Conservation (phyloP, 2,888 invertebrate genomes). For the Lasioglossum figueresi region DNA sequence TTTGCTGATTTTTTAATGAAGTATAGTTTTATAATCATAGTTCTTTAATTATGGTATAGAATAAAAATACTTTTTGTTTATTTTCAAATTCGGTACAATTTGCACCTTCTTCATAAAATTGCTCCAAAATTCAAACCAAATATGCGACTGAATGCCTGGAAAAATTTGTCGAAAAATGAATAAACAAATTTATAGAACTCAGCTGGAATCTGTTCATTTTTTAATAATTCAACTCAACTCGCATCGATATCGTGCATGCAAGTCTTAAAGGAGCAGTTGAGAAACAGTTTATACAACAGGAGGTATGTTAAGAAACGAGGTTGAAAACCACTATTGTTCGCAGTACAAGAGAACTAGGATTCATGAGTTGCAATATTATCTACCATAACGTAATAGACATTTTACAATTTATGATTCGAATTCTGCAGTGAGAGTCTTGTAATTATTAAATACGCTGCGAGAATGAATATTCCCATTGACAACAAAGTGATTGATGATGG, state of each 20-base stretch:
- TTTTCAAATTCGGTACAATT: too few relatives aligned
- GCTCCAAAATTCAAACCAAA: too few relatives aligned
- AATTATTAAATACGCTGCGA: neutral
- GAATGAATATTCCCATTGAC: neutral
- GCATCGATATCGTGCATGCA: neutral
- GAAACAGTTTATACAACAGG: too few relatives aligned
- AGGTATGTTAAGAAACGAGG: neutral
- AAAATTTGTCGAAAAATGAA: too few relatives aligned
- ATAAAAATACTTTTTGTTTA: too few relatives aligned
- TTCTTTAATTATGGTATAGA: too few relatives aligned
- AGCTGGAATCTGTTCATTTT: neutral
- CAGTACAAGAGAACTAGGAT: neutral
- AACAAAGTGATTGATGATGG: neutral
- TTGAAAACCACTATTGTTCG: neutral
- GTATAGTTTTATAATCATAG: too few relatives aligned
- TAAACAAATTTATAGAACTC: too few relatives aligned
- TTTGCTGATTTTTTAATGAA: too few relatives aligned
- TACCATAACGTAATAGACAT: neutral
- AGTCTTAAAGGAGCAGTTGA: neutral
- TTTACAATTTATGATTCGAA: constrained; percentile 2
- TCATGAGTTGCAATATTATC: neutral
- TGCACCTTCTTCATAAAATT: too few relatives aligned
- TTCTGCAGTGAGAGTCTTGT: neutral
- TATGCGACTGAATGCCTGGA: too few relatives aligned
- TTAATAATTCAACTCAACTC: neutral